Evolutionary conservation across 2,888 invertebrate genomes (phyloP).

Genomic region (Cataglyphis rosenhaueri): DNA sequence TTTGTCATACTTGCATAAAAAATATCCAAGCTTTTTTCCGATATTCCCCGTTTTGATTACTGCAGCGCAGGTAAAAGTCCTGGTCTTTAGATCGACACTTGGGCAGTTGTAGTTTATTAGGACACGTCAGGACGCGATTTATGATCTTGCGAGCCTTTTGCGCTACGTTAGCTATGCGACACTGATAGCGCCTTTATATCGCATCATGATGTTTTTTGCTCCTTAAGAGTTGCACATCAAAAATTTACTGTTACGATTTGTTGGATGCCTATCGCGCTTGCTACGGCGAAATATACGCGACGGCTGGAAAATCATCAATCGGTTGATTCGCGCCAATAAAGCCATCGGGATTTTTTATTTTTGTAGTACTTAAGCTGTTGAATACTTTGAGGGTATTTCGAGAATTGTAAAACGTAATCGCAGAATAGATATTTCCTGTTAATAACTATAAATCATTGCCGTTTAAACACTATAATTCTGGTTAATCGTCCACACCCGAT

Average conservation of each 20-base stretch:
- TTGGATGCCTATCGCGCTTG: constrained; percentile 6
- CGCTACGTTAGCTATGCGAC: background rate
- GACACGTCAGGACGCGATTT: constrained; percentile 53
- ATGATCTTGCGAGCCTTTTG: constrained; percentile 1
- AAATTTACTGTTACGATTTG: constrained; percentile 44
- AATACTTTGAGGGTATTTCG: constrained; percentile 38
- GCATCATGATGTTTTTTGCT: constrained; percentile 28
- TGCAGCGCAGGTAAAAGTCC: constrained; percentile 25
- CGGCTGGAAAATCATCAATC: constrained; percentile 44
- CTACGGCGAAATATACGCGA: constrained; percentile 29
- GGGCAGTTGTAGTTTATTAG: constrained; percentile 40
- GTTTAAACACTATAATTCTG: constrained; percentile 31
- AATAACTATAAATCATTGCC: background rate
- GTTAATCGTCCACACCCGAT: background rate
- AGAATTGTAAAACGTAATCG: constrained; percentile 57
- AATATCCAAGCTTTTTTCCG: background rate
- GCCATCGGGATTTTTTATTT: constrained; percentile 51
- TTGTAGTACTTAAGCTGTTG: constrained; percentile 44
- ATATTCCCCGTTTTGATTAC: constrained; percentile 23
- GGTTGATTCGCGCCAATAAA: constrained; percentile 41
- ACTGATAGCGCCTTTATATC: constrained; percentile 21
- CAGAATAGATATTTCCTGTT: constrained; percentile 19
- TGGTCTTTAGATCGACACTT: constrained; percentile 20
- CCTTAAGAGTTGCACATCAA: constrained; percentile 35
- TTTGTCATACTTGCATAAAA: background rate